Percentiles rank a stretch among this genome's conserved stretches.
Evolutionary conservation across 1,140 invertebrate species (phyloP).

Genomic region (Drosophila nebulosa): DNA sequence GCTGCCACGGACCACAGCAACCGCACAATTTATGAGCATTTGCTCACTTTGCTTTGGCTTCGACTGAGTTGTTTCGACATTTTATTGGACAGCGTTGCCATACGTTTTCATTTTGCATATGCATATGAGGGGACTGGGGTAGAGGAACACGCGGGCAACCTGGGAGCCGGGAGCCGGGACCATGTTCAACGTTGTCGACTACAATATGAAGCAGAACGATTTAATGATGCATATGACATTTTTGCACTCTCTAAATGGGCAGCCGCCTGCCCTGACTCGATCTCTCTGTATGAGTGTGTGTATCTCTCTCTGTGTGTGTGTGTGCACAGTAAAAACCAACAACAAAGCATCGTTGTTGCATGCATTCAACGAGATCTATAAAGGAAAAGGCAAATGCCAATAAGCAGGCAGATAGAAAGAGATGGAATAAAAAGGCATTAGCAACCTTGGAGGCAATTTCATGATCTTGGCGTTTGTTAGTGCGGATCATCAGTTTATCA

Average conservation of each 20-base stretch:
- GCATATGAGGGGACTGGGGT: background rate
- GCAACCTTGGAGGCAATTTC: background rate
- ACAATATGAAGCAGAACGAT: slow-evolving; percentile 80
- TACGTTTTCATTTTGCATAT: slow-evolving; percentile 51
- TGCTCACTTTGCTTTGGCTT: slow-evolving; percentile 28
- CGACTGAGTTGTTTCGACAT: slow-evolving; percentile 72
- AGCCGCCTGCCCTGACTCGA: slow-evolving; percentile 44
- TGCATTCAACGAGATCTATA: background rate
- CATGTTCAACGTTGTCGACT: slow-evolving; percentile 35
- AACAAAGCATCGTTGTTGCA: slow-evolving; percentile 5
- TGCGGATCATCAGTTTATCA: background rate
- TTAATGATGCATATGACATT: slow-evolving; percentile 81
- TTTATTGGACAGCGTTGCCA: slow-evolving; percentile 75
- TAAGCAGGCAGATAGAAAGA: background rate
- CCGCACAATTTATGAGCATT: slow-evolving; percentile 68
- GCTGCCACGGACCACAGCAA: too few relatives aligned
- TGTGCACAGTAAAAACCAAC: slow-evolving; percentile 22
- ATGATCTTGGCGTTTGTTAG: background rate
- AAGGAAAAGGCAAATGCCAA: background rate
- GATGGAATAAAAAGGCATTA: background rate
- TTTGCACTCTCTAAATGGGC: slow-evolving; percentile 80
- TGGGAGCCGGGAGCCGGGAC: slow-evolving; percentile 25
- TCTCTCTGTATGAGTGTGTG: background rate
- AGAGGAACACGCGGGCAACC: background rate
- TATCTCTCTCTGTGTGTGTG: slow-evolving; percentile 18